These are phyloP conservation scores for Anableps anableps DNA, from an alignment of 2,797 vertebrate genomes.

Conservation along the genomic window DNA sequence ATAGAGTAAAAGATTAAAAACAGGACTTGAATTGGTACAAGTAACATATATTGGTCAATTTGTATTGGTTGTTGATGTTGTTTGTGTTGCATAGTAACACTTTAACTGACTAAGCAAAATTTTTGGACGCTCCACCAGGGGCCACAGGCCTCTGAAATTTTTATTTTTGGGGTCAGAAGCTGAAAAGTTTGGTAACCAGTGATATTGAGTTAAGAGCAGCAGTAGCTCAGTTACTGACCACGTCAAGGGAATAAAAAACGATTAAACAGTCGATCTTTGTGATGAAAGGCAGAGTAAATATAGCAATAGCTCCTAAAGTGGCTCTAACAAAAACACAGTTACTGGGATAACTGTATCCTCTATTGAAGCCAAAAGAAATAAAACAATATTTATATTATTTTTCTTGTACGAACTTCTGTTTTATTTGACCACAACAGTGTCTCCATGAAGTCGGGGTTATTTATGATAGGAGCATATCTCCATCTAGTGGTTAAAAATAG, in stretches of 20 bases:
- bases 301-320: not conserved
- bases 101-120: not conserved
- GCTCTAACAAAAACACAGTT: not conserved
- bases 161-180: not conserved
- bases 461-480: not conserved
- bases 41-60: not conserved
- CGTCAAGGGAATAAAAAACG: not conserved
- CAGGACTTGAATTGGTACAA: not conserved
- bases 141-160: not conserved
- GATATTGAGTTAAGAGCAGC: not conserved
- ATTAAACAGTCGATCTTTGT: not conserved
- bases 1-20: not conserved
- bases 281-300: not conserved
- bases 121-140: not conserved
- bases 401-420: not conserved
- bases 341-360: not conserved
- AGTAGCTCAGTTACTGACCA: not conserved
- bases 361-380: not conserved
- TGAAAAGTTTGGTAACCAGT: not conserved
- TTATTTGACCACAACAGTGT: not conserved
- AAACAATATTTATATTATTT: not conserved
- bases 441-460: not conserved
- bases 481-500: constrained; percentile 39
- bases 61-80: not conserved
- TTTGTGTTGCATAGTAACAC: not conserved